A percentile compares a stretch with the other conserved stretches of the same genome.
These are phyloP conservation scores for Leucoma salicis DNA, from an alignment of 2,888 invertebrate species.

Conservation along the genomic window DNA sequence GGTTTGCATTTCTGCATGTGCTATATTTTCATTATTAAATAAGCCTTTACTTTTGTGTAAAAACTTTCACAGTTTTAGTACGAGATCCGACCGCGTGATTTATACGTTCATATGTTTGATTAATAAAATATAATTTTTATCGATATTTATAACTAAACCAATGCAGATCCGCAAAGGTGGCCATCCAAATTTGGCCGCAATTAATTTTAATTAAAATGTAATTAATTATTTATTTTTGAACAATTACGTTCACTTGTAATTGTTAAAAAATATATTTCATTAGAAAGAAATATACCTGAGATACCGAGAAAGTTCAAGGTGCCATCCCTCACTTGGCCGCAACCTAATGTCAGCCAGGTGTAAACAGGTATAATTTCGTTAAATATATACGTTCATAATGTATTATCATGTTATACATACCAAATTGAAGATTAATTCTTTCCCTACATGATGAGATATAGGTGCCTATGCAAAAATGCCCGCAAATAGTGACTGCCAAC, in stretches of 20 bases:
- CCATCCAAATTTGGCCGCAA: slow-evolving; percentile 1
- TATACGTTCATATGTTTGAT: no score
- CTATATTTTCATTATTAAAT: not conserved
- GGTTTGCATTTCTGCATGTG: not conserved
- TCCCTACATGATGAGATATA: slow-evolving; percentile 1
- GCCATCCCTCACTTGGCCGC: slow-evolving; percentile 1
- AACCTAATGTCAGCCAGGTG: not conserved
- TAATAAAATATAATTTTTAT: no score
- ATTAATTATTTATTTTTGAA: not conserved
- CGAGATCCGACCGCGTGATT: no score
- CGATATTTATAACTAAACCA: not conserved
- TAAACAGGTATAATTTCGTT: slow-evolving; percentile 1
- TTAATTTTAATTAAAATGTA: slow-evolving; percentile 1
- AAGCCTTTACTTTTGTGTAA: not conserved
- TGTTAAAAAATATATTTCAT: slow-evolving; percentile 1
- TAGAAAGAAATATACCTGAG: not conserved
- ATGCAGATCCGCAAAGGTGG: slow-evolving; percentile 1
- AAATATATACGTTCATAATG: slow-evolving; percentile 1
- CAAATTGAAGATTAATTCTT: not conserved
- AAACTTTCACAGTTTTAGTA: not conserved
- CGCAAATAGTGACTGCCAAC: slow-evolving; percentile 1
- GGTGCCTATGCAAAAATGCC: slow-evolving; percentile 1
- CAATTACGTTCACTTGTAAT: slow-evolving; percentile 1
- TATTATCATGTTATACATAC: slow-evolving; percentile 1
- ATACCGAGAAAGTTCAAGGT: not conserved